Evolutionary conservation across 2,888 invertebrate genomes (phyloP).

Genomic region (Nephrocerus scutellatus): DNA sequence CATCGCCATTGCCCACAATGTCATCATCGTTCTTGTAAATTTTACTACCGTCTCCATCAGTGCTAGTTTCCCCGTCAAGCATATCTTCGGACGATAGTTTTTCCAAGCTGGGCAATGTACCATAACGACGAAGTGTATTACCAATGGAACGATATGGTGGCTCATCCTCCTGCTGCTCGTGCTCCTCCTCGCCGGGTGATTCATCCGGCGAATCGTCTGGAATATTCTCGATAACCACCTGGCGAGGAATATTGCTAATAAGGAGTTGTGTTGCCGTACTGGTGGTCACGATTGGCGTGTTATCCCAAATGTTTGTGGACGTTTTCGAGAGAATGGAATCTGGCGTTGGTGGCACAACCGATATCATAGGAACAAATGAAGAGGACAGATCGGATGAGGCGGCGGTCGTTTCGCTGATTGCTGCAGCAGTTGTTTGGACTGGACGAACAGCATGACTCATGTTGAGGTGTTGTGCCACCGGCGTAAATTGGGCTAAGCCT

Average conservation of each 20-base stretch:
- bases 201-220: constrained; percentile 60
- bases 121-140: constrained; percentile 51
- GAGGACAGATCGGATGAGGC: constrained; percentile 19
- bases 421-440: constrained; percentile 11
- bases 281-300: too few relatives aligned
- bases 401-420: constrained; percentile 34
- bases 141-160: constrained; percentile 65
- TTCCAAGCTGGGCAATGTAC: constrained; percentile 68
- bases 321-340: constrained; percentile 50
- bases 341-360: constrained; percentile 69
- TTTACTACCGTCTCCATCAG: constrained; percentile 46
- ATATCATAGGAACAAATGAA: constrained; percentile 57
- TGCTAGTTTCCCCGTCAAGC: constrained; percentile 44
- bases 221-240: constrained; percentile 43
- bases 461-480: constrained; percentile 51
- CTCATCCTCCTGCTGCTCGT: constrained; percentile 67
- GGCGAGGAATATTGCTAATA: constrained; percentile 30
- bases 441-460: constrained; percentile 12
- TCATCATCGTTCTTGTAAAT: constrained; percentile 29
- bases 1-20: constrained; percentile 20
- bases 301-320: constrained; percentile 45
- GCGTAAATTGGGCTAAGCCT: constrained; percentile 54
- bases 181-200: constrained; percentile 65
- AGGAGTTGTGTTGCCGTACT: constrained; percentile 32
- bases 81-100: constrained; percentile 54